A percentile compares a stretch with the other conserved stretches of the same genome.
Evolutionary conservation across 2,888 invertebrate species (phyloP).

Genomic region (Philereme transversata): DNA sequence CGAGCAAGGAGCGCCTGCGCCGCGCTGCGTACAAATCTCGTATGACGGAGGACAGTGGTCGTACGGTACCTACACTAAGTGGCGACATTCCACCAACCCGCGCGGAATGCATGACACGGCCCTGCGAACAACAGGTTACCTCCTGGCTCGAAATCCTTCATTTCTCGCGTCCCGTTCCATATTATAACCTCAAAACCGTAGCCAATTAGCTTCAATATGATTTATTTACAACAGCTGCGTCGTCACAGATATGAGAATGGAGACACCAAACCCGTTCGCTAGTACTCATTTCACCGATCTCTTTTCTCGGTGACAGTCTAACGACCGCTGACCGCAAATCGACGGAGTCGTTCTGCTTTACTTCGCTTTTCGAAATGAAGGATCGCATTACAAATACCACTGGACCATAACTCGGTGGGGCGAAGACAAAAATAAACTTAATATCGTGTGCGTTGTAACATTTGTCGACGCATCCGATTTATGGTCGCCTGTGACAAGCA

Average conservation of each 20-base stretch:
- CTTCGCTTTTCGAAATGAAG: conserved; percentile 75
- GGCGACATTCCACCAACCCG: conserved; percentile 78
- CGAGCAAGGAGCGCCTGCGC: conserved; percentile 64
- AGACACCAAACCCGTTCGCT: conserved; percentile 71
- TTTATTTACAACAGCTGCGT: conserved; percentile 69
- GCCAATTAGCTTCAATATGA: conserved; percentile 44
- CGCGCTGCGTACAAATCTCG: conserved; percentile 73
- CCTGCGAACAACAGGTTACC: conserved; percentile 74
- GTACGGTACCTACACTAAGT: conserved; percentile 75
- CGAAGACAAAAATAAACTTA: conserved; percentile 84
- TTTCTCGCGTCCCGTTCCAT: conserved; percentile 62
- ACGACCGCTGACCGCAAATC: conserved; percentile 77
- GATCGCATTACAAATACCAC: conserved; percentile 82
- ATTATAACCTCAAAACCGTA: conserved; percentile 65
- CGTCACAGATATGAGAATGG: conserved; percentile 53
- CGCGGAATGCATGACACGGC: conserved; percentile 73
- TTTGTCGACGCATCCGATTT: conserved; percentile 81
- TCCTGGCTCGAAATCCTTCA: conserved; percentile 59
- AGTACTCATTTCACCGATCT: conserved; percentile 71
- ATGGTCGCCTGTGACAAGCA: conserved; percentile 74
- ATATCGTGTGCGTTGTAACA: conserved; percentile 80
- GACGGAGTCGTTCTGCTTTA: conserved; percentile 71
- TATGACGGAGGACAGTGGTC: conserved; percentile 70
- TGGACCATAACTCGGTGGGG: conserved; percentile 82
- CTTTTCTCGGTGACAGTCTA: conserved; percentile 73